Conservation (phyloP, 2,888 invertebrate genomes). For the Lamellibrachia satsuma region DNA sequence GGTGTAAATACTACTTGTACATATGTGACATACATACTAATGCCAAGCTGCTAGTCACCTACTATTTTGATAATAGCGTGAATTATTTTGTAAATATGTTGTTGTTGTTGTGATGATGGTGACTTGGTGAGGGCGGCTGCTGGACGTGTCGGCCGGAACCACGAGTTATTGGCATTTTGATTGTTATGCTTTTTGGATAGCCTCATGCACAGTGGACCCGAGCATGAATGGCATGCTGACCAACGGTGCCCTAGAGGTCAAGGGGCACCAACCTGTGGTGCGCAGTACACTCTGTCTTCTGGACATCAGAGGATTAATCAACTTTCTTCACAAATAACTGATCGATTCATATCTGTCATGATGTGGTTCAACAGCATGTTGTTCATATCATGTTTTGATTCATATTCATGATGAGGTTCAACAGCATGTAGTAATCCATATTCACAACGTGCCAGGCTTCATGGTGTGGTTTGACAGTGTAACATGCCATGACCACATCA, state of each 20-base stretch:
- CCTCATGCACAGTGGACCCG: neutral
- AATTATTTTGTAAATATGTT: slow-evolving; percentile 13
- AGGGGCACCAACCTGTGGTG: neutral
- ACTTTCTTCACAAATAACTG: neutral
- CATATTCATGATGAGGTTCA: neutral
- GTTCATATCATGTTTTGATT: neutral
- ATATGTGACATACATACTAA: slow-evolving; percentile 17
- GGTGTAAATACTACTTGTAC: neutral
- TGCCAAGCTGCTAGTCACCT: slow-evolving; percentile 17
- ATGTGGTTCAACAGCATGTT: neutral
- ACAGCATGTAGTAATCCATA: neutral
- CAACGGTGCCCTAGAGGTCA: neutral
- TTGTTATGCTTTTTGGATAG: neutral
- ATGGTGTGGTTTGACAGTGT: neutral
- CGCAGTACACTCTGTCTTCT: neutral
- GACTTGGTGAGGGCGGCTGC: neutral
- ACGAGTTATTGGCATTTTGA: neutral
- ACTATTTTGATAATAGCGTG: slow-evolving; percentile 17
- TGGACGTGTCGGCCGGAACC: neutral
- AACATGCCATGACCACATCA: neutral
- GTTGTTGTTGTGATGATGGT: neutral
- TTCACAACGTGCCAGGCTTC: neutral
- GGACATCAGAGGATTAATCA: neutral
- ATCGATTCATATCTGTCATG: neutral
- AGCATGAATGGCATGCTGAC: neutral